Conservation (phyloP, 2,113 vertebrate genomes). For the Ellobius talpinus region DNA sequence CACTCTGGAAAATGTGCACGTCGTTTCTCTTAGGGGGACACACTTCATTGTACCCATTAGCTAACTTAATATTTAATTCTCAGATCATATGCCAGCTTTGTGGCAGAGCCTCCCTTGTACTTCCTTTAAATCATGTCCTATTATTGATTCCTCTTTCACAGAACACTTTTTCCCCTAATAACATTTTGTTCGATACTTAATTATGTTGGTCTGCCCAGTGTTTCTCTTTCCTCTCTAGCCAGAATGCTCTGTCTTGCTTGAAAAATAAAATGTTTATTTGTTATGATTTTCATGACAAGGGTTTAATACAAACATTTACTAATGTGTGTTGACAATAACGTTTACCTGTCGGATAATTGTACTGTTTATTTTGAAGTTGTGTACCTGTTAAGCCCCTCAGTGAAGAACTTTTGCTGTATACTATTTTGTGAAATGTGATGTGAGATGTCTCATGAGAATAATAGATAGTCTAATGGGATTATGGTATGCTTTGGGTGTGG, state of each 20-base stretch:
- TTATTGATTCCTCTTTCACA: conserved; percentile 7
- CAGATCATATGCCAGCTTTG: neutral
- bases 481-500: neutral
- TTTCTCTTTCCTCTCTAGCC: neutral
- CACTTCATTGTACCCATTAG: neutral
- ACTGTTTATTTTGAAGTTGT: neutral
- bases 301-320: neutral
- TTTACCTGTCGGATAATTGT: neutral
- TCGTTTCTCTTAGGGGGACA: neutral
- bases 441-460: neutral
- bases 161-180: conserved; percentile 10
- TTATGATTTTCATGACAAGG: neutral
- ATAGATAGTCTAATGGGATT: neutral
- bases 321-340: neutral
- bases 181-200: conserved; percentile 59
- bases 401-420: neutral
- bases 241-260: neutral
- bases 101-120: neutral
- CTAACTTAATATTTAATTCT: neutral
- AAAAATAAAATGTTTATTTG: neutral
- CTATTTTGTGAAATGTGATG: neutral
- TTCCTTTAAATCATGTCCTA: neutral
- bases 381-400: neutral
- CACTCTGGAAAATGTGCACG: neutral
- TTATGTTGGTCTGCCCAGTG: neutral